These are phyloP conservation scores for Eubasilissa regina DNA, from an alignment of 1,140 invertebrate species.

Conservation along the genomic window DNA sequence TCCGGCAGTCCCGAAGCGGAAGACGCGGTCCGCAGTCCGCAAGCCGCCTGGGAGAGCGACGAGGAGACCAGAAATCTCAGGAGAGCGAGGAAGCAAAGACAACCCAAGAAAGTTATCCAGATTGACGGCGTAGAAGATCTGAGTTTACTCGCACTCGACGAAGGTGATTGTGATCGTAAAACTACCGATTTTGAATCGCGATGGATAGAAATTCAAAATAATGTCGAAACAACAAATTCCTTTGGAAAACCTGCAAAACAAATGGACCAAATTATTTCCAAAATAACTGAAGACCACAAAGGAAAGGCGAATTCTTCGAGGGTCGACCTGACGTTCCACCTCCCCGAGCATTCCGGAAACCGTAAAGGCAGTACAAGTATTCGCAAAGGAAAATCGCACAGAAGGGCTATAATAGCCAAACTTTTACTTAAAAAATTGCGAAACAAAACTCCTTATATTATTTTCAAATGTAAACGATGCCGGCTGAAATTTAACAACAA, in stretches of 20 bases:
- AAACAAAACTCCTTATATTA: constrained; percentile 42
- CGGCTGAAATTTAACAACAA: constrained; percentile 55
- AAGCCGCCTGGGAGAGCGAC: constrained; percentile 58
- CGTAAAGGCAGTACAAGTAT: not conserved
- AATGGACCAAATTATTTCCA: constrained; percentile 52
- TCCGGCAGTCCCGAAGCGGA: constrained; percentile 40
- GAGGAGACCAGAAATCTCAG: constrained; percentile 62
- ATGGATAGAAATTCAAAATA: not conserved
- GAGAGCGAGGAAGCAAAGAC: constrained; percentile 69
- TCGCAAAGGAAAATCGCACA: not conserved
- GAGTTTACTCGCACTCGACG: constrained; percentile 55
- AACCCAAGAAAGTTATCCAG: constrained; percentile 69
- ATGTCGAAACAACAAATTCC: not conserved
- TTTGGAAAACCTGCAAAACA: constrained; percentile 17
- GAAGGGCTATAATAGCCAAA: not conserved
- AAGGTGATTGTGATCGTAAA: too few relatives aligned
- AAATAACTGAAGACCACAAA: constrained; percentile 30
- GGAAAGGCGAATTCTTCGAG: not conserved
- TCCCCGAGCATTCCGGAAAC: not conserved
- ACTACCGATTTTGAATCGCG: not conserved
- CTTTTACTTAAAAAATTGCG: constrained; percentile 47
- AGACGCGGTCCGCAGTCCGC: constrained; percentile 57
- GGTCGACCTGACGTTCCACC: not conserved
- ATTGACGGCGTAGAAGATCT: constrained; percentile 50
- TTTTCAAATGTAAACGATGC: constrained; percentile 58